phyloP scores from a whole-genome alignment of 2,113 vertebrate genomes.

The Cavia aperea region DNA sequence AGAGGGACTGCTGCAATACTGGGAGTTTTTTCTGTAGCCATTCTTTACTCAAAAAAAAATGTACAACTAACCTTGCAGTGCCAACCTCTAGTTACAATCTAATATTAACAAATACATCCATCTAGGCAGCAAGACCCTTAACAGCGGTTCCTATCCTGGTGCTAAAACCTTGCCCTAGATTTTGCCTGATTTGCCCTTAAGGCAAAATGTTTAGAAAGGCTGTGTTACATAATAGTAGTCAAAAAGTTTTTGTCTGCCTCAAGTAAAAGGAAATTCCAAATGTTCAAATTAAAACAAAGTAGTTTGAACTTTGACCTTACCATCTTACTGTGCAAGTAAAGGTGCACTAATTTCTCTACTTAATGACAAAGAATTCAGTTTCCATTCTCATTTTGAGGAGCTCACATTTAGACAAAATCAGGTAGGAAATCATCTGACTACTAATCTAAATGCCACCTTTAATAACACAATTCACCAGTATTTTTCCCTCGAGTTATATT shows the following conservation, averaged over 20 bases:
- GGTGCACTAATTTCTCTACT: not conserved
- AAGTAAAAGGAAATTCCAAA: slow-evolving; percentile 10
- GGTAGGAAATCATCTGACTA: slow-evolving; percentile 7
- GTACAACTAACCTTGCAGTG: not conserved
- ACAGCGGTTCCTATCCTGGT: not conserved
- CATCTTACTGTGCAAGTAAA: slow-evolving; percentile 23
- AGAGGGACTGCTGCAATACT: not conserved
- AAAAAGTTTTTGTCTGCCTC: not conserved
- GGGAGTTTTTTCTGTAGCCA: not conserved
- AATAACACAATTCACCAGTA: not conserved
- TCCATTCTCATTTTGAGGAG: slow-evolving; percentile 13
- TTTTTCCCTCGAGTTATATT: slow-evolving; percentile 17
- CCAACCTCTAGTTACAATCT: not conserved
- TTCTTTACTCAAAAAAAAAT: not conserved
- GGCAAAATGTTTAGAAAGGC: not conserved
- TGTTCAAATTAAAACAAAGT: slow-evolving; percentile 28
- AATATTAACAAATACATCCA: not conserved
- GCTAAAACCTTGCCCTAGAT: not conserved
- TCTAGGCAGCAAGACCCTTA: not conserved
- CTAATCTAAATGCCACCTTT: not conserved
- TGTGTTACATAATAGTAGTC: not conserved
- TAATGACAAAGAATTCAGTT: slow-evolving; percentile 32
- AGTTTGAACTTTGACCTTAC: not conserved
- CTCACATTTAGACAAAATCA: slow-evolving; percentile 19
- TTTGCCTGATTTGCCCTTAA: not conserved